Evolutionary conservation across 2,797 vertebrate genomes (phyloP).

Genomic region (Pantherophis alleghaniensis): DNA sequence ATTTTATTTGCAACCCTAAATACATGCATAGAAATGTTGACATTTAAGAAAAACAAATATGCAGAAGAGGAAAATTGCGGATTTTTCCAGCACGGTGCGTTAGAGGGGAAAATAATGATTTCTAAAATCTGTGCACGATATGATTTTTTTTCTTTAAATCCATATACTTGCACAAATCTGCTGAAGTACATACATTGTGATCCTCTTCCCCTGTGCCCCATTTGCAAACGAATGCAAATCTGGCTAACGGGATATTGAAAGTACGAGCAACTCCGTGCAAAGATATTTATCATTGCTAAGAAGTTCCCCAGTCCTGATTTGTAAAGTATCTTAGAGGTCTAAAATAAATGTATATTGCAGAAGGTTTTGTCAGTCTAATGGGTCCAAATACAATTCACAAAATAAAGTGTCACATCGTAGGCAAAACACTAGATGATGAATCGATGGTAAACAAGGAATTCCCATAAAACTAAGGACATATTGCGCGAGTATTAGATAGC

Average conservation of each 20-base stretch:
- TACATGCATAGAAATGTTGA: background rate
- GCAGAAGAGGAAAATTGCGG: background rate
- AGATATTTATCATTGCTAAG: background rate
- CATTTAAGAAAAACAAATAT: background rate
- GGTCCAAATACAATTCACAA: constrained; percentile 21
- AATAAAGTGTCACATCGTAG: background rate
- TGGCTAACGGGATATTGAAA: background rate
- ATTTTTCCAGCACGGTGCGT: background rate
- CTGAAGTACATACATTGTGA: background rate
- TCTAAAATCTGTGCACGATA: background rate
- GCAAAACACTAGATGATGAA: background rate
- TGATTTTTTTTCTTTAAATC: background rate
- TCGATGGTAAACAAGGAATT: background rate
- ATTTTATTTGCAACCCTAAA: background rate
- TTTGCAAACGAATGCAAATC: background rate
- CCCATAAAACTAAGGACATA: background rate
- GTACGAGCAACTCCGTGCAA: background rate
- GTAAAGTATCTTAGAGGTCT: constrained; percentile 18
- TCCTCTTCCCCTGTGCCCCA: background rate
- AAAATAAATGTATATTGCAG: constrained; percentile 29
- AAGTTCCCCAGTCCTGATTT: background rate
- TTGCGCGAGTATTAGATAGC: constrained; percentile 39
- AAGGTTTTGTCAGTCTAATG: background rate
- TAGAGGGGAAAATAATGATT: background rate
- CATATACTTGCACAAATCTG: background rate